Evolutionary conservation across 2,888 invertebrate species (phyloP).

Genomic region (Sarcophaga variegata): DNA sequence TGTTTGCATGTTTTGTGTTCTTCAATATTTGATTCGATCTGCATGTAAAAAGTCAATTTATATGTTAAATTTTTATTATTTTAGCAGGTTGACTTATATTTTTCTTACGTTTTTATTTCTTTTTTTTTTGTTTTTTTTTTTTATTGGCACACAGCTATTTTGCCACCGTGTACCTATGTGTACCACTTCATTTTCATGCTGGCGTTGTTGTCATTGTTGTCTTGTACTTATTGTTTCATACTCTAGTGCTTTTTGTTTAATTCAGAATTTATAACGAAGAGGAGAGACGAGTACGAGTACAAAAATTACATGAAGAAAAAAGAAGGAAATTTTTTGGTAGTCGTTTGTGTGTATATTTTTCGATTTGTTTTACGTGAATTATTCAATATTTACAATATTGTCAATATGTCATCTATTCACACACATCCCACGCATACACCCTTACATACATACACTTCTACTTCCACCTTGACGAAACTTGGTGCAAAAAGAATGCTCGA

Average conservation of each 20-base stretch:
- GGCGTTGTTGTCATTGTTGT: slow-evolving; percentile 9
- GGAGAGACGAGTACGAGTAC: neutral
- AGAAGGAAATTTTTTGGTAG: neutral
- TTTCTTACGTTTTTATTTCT: neutral
- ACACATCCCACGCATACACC: neutral
- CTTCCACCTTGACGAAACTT: neutral
- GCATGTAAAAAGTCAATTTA: slow-evolving; percentile 66
- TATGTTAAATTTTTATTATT: slow-evolving; percentile 64
- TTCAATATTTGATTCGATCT: slow-evolving; percentile 52
- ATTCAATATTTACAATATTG: slow-evolving; percentile 61
- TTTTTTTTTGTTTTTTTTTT: slow-evolving; percentile 4
- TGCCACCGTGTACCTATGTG: neutral
- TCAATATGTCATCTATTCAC: slow-evolving; percentile 12
- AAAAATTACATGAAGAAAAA: neutral
- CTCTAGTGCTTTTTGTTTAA: slow-evolving; percentile 29
- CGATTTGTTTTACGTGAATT: slow-evolving; percentile 56
- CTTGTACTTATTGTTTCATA: slow-evolving; percentile 25
- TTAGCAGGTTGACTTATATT: slow-evolving; percentile 60
- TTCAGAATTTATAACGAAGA: slow-evolving; percentile 39
- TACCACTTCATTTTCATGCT: neutral
- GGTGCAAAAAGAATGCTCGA: slow-evolving; percentile 1
- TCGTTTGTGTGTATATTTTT: slow-evolving; percentile 24
- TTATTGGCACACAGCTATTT: neutral
- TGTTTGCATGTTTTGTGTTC: slow-evolving; percentile 31
- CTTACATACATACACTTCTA: neutral